These are phyloP conservation scores for Theristicus caerulescens DNA, from an alignment of 2,113 vertebrate species.

Conservation along the genomic window DNA sequence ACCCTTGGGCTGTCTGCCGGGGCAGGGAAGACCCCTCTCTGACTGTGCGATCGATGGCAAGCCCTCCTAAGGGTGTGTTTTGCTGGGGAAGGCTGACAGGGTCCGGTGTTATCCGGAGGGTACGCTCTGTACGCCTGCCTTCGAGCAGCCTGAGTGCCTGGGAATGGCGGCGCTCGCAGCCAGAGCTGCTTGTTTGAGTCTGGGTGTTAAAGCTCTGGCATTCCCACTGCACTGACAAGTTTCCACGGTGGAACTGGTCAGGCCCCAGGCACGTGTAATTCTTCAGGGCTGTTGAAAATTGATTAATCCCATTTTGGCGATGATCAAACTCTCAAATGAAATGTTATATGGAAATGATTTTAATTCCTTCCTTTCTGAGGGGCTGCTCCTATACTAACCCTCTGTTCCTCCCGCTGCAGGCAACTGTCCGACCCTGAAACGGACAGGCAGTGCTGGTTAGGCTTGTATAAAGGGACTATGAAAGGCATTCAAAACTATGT, in stretches of 20 bases:
- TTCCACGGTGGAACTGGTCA: neutral
- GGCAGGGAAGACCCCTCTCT: neutral
- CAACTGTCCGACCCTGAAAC: neutral
- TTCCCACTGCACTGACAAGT: neutral
- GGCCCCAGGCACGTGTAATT: neutral
- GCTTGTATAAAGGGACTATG: neutral
- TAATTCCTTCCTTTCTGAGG: neutral
- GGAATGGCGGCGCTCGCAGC: fast-evolving
- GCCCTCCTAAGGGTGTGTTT: neutral
- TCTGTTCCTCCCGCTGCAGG: neutral
- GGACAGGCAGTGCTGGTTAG: neutral
- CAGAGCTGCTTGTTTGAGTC: neutral
- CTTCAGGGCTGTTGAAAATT: neutral
- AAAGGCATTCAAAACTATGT: neutral
- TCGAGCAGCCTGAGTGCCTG: neutral
- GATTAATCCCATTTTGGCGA: neutral
- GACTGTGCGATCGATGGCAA: fast-evolving
- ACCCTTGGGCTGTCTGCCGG: fast-evolving
- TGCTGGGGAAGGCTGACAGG: neutral
- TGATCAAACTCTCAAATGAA: neutral
- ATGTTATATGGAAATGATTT: neutral
- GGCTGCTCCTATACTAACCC: neutral
- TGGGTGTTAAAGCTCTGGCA: neutral
- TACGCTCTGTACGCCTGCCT: fast-evolving
- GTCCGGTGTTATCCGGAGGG: fast-evolving